phyloP scores from a whole-genome alignment of 2,113 vertebrate species.

The Upupa epops region DNA sequence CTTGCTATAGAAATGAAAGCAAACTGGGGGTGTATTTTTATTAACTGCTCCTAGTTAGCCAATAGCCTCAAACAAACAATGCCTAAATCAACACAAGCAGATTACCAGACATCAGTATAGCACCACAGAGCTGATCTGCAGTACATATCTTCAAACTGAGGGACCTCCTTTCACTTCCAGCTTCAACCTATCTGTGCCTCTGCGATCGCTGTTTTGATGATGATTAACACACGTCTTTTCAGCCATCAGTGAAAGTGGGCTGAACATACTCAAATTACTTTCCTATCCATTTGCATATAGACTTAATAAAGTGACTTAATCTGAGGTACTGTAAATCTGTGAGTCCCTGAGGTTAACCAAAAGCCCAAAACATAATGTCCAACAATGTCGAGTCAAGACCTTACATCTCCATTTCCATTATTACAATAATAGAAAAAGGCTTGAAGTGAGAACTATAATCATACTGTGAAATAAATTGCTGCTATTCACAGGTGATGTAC shows the following conservation, averaged over 20 bases:
- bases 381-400: neutral
- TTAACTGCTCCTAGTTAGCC: neutral
- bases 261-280: neutral
- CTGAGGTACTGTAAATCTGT: neutral
- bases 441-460: slow-evolving; percentile 3
- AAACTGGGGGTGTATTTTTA: neutral
- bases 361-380: neutral
- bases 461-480: slow-evolving; percentile 39
- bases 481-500: neutral
- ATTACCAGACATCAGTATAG: neutral
- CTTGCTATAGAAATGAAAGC: neutral
- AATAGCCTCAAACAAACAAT: neutral
- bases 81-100: neutral
- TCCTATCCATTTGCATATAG: neutral
- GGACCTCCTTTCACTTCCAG: neutral
- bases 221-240: neutral
- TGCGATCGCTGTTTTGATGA: neutral
- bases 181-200: neutral
- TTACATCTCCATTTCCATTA: neutral
- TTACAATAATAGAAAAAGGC: neutral
- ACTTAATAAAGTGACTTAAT: neutral
- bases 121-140: neutral
- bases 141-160: neutral
- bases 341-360: neutral
- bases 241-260: neutral